Evolutionary conservation across 2,113 vertebrate species (phyloP).

Genomic region (Cephalophus harveyi): DNA sequence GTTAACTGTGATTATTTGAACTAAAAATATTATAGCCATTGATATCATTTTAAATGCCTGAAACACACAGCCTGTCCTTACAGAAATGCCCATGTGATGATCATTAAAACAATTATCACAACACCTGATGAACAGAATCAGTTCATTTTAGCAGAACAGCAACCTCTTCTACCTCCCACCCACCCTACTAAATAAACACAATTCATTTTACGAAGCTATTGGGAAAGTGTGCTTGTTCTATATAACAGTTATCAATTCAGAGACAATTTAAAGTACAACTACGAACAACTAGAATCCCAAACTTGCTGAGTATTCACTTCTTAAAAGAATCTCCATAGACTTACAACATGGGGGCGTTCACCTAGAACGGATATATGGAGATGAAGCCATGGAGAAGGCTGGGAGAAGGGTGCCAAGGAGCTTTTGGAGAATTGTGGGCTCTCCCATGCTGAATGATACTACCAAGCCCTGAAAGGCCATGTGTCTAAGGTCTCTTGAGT

Average conservation of each 20-base stretch:
- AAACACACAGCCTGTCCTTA: background rate
- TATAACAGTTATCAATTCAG: background rate
- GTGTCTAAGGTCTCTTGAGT: background rate
- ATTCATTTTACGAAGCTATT: background rate
- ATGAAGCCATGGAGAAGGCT: background rate
- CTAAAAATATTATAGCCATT: background rate
- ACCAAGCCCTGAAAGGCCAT: background rate
- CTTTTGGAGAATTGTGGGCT: background rate
- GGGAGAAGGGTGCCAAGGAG: background rate
- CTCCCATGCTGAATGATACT: background rate
- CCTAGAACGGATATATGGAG: background rate
- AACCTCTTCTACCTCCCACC: background rate
- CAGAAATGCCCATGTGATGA: background rate
- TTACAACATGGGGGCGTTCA: background rate
- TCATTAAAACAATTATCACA: background rate
- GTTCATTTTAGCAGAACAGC: background rate
- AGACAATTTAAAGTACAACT: background rate
- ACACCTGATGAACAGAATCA: background rate
- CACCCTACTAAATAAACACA: background rate
- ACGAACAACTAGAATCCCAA: background rate
- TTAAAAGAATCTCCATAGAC: background rate
- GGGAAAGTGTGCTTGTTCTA: background rate
- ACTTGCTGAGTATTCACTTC: background rate
- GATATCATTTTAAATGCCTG: background rate
- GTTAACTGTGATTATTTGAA: conserved; percentile 24